Conservation (phyloP, 2,113 vertebrate genomes). For the human (Homo sapiens) region DNA sequence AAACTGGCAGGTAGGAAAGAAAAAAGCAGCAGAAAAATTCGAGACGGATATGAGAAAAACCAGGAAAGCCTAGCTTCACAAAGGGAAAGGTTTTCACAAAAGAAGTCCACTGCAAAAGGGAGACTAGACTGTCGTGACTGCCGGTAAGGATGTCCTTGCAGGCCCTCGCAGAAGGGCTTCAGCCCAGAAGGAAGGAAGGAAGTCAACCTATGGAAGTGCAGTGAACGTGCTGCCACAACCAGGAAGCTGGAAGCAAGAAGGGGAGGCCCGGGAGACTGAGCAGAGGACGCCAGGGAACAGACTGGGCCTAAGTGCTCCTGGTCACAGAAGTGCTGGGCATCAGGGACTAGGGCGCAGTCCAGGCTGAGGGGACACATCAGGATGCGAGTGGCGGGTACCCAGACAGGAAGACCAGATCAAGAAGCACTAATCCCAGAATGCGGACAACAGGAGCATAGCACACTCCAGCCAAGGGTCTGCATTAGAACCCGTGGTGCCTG, state of each 20-base stretch:
- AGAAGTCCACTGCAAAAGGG: not conserved
- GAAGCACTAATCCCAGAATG: not conserved
- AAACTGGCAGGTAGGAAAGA: not conserved
- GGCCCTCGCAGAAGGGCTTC: not conserved
- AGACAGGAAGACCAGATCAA: not conserved
- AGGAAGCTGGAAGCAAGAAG: not conserved
- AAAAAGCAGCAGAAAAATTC: not conserved
- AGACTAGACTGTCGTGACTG: too few species aligned
- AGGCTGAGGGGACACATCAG: not conserved
- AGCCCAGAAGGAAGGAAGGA: too few species aligned
- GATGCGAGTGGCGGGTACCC: not conserved
- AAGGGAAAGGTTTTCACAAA: not conserved
- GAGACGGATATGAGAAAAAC: not conserved
- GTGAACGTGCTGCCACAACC: not conserved
- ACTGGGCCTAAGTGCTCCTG: not conserved
- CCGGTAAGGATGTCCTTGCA: too few species aligned
- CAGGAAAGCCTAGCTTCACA: not conserved
- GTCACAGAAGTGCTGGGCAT: not conserved
- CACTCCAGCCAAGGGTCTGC: not conserved
- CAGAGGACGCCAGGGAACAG: not conserved
- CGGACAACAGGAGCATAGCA: too few species aligned
- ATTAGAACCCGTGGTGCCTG: not conserved
- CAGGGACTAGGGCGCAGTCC: not conserved
- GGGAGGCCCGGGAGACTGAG: not conserved
- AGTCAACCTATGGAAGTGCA: rapidly evolving